phyloP scores from a whole-genome alignment of 2,888 invertebrate species.

The Hymenopus coronatus region DNA sequence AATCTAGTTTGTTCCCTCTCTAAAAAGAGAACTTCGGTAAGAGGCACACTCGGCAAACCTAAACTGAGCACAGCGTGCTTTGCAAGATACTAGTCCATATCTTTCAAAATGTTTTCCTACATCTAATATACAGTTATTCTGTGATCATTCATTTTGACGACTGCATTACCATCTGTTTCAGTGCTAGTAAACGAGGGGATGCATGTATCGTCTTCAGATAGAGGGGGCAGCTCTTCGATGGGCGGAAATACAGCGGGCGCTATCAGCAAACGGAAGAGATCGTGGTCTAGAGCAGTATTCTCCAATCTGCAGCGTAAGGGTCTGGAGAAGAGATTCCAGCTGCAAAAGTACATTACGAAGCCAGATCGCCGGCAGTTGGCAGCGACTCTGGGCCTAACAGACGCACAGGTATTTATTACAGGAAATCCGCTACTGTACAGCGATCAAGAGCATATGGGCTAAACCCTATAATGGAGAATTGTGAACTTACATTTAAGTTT shows the following conservation, averaged over 20 bases:
- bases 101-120: not conserved
- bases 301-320: constrained; percentile 94
- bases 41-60: too few species aligned
- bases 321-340: constrained; percentile 84
- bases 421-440: too few species aligned
- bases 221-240: not conserved
- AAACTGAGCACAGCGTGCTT: too few species aligned
- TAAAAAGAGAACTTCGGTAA: too few species aligned
- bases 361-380: constrained; percentile 90
- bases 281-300: constrained; percentile 94
- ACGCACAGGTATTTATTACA: constrained; percentile 71
- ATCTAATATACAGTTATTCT: not conserved
- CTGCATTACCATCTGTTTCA: not conserved
- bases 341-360: constrained; percentile 95
- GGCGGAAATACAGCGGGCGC: not conserved
- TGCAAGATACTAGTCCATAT: too few species aligned
- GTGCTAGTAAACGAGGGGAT: constrained; percentile 10
- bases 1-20: too few species aligned
- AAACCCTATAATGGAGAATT: too few species aligned
- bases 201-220: not conserved
- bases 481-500: too few species aligned
- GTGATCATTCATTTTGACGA: too few species aligned
- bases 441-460: too few species aligned
- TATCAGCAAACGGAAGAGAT: constrained; percentile 70
- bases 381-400: constrained; percentile 86